phyloP scores from a whole-genome alignment of 2,797 vertebrate genomes.

The Xiphorhynchus erythropygius region DNA sequence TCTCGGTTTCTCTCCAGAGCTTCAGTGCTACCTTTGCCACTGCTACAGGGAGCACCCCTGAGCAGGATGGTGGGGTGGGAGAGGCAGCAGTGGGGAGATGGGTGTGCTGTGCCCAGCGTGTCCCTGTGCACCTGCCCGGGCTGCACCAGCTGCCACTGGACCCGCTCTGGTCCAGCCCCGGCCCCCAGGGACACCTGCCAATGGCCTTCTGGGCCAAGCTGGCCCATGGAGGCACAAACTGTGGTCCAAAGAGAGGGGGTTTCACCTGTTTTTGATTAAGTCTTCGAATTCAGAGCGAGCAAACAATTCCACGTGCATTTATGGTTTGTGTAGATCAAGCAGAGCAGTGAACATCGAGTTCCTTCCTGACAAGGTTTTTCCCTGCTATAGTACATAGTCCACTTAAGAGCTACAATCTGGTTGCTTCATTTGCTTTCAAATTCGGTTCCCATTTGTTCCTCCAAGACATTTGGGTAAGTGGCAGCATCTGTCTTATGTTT shows the following conservation, averaged over 20 bases:
- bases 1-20: neutral
- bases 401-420: slow-evolving; percentile 66
- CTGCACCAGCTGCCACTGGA: neutral
- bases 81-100: neutral
- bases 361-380: slow-evolving; percentile 55
- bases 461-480: slow-evolving; percentile 66
- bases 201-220: neutral
- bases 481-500: slow-evolving; percentile 69
- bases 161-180: neutral
- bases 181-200: neutral
- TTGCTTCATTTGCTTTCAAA: slow-evolving; percentile 64
- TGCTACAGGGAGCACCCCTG: accelerated
- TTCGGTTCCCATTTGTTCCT: slow-evolving; percentile 62
- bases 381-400: slow-evolving; percentile 12
- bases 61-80: accelerated
- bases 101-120: accelerated
- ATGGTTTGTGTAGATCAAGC: slow-evolving; percentile 4
- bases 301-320: neutral
- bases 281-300: neutral
- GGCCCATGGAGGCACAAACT: neutral
- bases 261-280: slow-evolving; percentile 1
- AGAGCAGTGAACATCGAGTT: neutral
- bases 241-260: neutral
- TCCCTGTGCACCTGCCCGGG: neutral
- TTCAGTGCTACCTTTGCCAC: accelerated